phyloP scores from a whole-genome alignment of 2,113 vertebrate genomes.

The Rhea pennata region DNA sequence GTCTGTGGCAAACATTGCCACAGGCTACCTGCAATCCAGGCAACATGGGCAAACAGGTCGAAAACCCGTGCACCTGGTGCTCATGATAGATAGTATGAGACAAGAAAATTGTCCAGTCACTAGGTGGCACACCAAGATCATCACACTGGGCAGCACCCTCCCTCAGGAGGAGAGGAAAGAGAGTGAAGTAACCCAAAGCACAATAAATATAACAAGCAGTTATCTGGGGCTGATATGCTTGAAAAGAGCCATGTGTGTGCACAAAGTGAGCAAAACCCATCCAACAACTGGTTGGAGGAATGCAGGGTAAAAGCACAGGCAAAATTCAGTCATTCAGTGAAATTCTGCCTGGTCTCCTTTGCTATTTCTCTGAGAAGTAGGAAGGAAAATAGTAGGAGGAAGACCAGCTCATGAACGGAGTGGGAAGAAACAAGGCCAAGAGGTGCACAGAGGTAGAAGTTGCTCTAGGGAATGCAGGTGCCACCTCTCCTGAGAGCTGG shows the following conservation, averaged over 20 bases:
- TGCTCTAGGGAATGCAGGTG: background rate
- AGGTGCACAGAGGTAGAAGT: background rate
- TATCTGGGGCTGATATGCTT: background rate
- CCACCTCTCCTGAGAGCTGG: background rate
- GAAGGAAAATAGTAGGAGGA: background rate
- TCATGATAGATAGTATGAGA: fast-evolving
- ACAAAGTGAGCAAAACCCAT: background rate
- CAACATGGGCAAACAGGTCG: background rate
- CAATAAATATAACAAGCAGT: background rate
- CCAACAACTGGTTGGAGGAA: background rate
- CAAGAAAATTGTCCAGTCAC: constrained; percentile 3
- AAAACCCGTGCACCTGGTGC: fast-evolving
- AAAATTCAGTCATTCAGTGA: background rate
- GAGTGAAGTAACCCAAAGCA: background rate
- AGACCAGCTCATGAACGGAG: background rate
- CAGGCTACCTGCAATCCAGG: background rate
- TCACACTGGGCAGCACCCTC: background rate
- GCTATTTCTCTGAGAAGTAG: background rate
- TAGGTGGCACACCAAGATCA: constrained; percentile 45
- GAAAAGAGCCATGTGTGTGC: background rate
- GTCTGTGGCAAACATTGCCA: background rate
- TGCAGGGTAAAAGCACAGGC: background rate
- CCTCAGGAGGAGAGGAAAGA: background rate
- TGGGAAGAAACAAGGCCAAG: background rate
- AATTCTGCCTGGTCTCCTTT: background rate